Evolutionary conservation across 2,113 vertebrate species (phyloP).

Genomic region (Tonatia bakeri): DNA sequence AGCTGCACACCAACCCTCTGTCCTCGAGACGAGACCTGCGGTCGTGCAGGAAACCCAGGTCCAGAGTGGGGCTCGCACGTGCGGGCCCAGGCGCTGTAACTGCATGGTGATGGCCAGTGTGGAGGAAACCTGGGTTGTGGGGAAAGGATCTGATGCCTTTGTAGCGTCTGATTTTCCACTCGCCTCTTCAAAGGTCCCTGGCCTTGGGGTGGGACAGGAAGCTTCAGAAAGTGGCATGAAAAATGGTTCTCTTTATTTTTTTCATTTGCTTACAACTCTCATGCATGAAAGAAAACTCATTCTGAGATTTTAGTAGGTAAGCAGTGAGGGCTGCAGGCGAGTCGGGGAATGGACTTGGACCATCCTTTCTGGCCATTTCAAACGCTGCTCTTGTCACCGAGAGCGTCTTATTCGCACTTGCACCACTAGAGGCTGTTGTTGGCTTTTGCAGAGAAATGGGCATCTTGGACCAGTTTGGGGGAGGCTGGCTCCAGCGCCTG

Average conservation of each 20-base stretch:
- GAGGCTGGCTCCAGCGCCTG: neutral
- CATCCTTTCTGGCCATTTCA: neutral
- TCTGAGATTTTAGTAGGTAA: neutral
- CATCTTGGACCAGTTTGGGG: neutral
- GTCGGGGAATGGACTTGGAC: neutral
- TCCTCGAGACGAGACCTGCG: neutral
- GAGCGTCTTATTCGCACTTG: constrained; percentile 36
- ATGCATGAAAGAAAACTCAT: neutral
- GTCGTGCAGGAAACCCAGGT: neutral
- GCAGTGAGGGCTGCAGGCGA: neutral
- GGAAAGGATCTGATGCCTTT: neutral
- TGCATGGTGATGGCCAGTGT: neutral
- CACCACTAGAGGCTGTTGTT: constrained; percentile 78
- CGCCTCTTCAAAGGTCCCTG: neutral
- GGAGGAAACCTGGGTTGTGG: neutral
- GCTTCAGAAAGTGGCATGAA: neutral
- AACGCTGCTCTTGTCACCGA: neutral
- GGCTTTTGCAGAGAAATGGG: neutral
- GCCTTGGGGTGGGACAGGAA: neutral
- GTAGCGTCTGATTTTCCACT: neutral
- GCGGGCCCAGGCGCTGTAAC: no score
- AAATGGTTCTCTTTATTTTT: neutral
- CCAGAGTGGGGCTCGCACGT: no score
- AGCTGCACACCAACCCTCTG: neutral
- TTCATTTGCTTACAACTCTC: neutral